Conservation (phyloP, 2,113 vertebrate species). For the Microtus richardsoni region DNA sequence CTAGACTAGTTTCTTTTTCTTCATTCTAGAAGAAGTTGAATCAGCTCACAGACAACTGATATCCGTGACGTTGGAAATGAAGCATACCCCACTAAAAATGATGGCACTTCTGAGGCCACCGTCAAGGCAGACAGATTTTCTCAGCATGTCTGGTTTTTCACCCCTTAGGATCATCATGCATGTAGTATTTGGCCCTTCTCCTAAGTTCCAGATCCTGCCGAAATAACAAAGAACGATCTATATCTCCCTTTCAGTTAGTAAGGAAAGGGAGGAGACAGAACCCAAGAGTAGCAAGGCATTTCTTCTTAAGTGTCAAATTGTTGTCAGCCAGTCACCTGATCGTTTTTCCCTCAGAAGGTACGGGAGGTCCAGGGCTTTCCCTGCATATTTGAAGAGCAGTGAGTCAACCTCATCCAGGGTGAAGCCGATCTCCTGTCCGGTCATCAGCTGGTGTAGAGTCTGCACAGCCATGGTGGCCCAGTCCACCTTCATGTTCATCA, state of each 20-base stretch:
- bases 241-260: background rate
- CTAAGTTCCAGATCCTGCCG: background rate
- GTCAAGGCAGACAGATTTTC: background rate
- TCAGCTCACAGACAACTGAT: background rate
- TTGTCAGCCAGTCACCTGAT: slow-evolving; percentile 87
- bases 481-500: slow-evolving; percentile 99
- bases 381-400: slow-evolving; percentile 93
- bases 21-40: background rate
- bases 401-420: slow-evolving; percentile 89
- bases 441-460: slow-evolving; percentile 90
- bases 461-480: slow-evolving; percentile 92
- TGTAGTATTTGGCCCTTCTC: background rate
- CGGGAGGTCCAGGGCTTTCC: slow-evolving; percentile 95
- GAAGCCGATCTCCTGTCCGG: slow-evolving; percentile 91
- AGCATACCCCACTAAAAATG: background rate
- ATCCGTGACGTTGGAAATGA: background rate
- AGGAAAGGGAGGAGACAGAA: slow-evolving; percentile 27
- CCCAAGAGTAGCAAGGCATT: background rate
- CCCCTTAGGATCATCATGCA: background rate
- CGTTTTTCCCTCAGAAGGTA: slow-evolving; percentile 91
- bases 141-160: background rate
- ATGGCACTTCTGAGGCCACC: background rate
- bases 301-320: background rate
- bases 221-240: background rate
- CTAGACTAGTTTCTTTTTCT: background rate